Evolutionary conservation across 2,888 invertebrate genomes (phyloP).

Genomic region (Cylindroiulus punctatus): DNA sequence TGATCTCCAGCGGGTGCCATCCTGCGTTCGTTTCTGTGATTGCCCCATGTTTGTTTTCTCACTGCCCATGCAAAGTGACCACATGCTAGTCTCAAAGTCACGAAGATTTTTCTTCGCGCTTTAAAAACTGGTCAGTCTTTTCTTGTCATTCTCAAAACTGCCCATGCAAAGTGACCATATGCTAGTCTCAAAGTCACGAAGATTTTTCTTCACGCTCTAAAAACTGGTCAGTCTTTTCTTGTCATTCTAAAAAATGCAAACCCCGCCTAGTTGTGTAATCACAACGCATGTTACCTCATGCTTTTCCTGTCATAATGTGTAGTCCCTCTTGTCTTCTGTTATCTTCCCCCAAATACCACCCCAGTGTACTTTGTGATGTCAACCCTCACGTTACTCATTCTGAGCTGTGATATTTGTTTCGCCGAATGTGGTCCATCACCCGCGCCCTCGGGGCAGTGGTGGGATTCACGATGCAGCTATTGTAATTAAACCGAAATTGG

Average conservation of each 20-base stretch:
- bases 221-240: no score
- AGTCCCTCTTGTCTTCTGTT: not conserved
- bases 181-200: not conserved
- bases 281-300: not conserved
- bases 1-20: not conserved
- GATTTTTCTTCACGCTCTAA: no score
- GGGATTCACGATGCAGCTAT: not conserved
- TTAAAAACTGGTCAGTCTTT: no score
- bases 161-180: not conserved
- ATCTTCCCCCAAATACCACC: not conserved
- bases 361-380: not conserved
- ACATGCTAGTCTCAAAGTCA: not conserved
- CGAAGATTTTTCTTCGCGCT: not conserved
- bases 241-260: not conserved
- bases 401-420: slow-evolving; percentile 21
- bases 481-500: not conserved
- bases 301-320: not conserved
- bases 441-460: not conserved
- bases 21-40: not conserved
- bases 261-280: not conserved
- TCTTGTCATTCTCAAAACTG: no score
- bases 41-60: not conserved
- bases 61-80: not conserved
- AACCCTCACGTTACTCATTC: slow-evolving; percentile 22
- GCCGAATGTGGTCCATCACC: not conserved